These are phyloP conservation scores for Chelon auratus DNA, from an alignment of 2,797 vertebrate genomes.

Conservation along the genomic window DNA sequence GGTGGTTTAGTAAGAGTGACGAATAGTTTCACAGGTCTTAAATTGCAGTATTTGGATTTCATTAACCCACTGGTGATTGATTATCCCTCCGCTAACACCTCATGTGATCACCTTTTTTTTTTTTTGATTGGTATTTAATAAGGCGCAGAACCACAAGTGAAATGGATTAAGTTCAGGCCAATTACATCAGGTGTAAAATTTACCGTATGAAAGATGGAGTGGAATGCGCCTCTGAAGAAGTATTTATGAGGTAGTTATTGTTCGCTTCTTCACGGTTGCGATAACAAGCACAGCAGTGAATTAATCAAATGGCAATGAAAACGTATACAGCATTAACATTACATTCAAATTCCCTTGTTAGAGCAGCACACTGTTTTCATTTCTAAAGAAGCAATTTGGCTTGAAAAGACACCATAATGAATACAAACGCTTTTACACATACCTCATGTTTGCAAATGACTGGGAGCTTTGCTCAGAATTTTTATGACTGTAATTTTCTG, in stretches of 20 bases:
- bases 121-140: conserved; percentile 52
- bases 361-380: conserved; percentile 33
- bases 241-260: conserved; percentile 53
- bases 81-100: conserved; percentile 40
- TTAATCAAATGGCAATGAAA: conserved; percentile 37
- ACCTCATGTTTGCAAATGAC: conserved; percentile 45
- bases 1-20: conserved; percentile 22
- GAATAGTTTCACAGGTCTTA: conserved; percentile 34
- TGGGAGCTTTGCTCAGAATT: conserved; percentile 24
- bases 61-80: conserved; percentile 53
- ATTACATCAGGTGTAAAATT: conserved; percentile 49
- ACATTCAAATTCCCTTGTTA: conserved; percentile 38
- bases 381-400: conserved; percentile 29
- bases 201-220: conserved; percentile 38
- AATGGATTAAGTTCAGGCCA: conserved; percentile 42
- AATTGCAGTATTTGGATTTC: conserved; percentile 42
- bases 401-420: conserved; percentile 28
- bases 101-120: conserved; percentile 36
- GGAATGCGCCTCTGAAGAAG: conserved; percentile 38
- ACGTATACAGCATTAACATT: conserved; percentile 27
- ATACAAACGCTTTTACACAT: conserved; percentile 31
- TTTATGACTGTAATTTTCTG: conserved; percentile 31
- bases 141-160: conserved; percentile 24
- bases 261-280: conserved; percentile 18
- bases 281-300: conserved; percentile 33